phyloP scores from a whole-genome alignment of 2,113 vertebrate genomes.

The Pithys albifrons region DNA sequence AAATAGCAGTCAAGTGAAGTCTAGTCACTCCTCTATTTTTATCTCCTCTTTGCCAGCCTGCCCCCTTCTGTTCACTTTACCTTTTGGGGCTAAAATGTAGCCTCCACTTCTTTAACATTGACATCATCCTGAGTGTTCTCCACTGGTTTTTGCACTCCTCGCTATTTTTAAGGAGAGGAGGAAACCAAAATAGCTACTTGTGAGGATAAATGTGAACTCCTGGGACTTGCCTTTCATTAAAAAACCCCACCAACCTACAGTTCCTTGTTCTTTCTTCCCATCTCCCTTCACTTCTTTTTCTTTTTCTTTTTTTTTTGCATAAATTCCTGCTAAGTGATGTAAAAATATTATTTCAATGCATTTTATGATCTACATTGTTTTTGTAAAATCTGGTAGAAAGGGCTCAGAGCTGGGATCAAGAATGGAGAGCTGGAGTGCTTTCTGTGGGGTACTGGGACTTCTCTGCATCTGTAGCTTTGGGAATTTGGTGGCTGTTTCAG shows the following conservation, averaged over 20 bases:
- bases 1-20: constrained; percentile 47
- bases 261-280: not conserved
- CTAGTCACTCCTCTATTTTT: constrained; percentile 47
- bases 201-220: not conserved
- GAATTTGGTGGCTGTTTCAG: not conserved
- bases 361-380: not conserved
- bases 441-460: not conserved
- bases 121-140: not conserved
- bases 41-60: not conserved
- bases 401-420: not conserved
- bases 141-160: not conserved
- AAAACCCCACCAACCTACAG: not conserved
- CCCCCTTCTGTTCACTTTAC: constrained; percentile 21
- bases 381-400: not conserved
- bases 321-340: not conserved
- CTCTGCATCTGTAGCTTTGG: not conserved
- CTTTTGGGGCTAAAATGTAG: constrained; percentile 3
- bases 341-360: not conserved
- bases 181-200: not conserved
- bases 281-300: not conserved
- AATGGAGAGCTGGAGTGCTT: not conserved
- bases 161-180: not conserved
- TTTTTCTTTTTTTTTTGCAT: not conserved
- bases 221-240: not conserved
- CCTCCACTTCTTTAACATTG: not conserved